Evolutionary conservation across 2,797 vertebrate genomes (phyloP).

Genomic region (Lagodon rhomboides): DNA sequence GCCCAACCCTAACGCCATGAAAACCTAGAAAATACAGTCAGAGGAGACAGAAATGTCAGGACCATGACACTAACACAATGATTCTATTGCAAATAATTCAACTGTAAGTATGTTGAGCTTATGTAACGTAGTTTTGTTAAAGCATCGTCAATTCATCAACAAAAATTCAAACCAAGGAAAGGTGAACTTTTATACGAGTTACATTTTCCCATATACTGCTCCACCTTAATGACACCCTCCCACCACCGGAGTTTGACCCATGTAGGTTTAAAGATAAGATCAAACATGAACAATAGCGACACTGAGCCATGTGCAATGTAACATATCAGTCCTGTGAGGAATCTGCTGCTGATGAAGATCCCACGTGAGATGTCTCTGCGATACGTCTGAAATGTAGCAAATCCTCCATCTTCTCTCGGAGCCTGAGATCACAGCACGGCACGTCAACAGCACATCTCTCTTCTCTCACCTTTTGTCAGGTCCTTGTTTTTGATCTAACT

Average conservation of each 20-base stretch:
- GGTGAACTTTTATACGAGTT: neutral
- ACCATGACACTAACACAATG: no score
- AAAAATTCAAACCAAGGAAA: neutral
- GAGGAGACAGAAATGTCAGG: no score
- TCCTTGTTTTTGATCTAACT: conserved; percentile 12
- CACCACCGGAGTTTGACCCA: no score
- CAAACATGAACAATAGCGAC: no score
- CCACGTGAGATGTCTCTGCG: neutral
- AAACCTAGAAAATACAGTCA: no score
- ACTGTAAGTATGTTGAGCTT: no score
- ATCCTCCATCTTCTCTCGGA: conserved; percentile 14
- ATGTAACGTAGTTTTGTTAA: neutral
- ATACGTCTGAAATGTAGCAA: conserved; percentile 13
- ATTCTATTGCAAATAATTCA: no score
- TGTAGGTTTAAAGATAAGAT: no score
- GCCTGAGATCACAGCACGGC: conserved; percentile 8
- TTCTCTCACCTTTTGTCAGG: conserved; percentile 4
- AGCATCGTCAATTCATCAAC: neutral
- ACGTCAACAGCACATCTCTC: neutral
- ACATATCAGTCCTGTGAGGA: neutral
- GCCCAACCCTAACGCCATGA: no score
- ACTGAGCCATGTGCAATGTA: neutral
- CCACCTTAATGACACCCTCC: no score
- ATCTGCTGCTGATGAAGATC: conserved; percentile 2
- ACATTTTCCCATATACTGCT: neutral